These are phyloP conservation scores for Drosophila borborema DNA, from an alignment of 2,888 invertebrate genomes.

Conservation along the genomic window DNA sequence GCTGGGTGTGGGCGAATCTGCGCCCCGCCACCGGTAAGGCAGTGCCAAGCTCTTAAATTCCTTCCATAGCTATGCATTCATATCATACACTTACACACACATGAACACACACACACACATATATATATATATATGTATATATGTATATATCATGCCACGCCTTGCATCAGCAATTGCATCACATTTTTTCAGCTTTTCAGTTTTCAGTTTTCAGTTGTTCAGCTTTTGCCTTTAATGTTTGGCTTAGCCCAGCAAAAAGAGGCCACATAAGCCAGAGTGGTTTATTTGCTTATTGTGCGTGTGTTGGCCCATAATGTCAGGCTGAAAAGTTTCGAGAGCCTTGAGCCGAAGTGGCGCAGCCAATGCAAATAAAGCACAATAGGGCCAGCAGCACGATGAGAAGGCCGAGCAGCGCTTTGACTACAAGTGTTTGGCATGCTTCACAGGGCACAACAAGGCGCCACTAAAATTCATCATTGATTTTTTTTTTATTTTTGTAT, in stretches of 20 bases:
- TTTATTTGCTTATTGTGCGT: constrained; percentile 40
- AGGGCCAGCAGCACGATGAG: constrained; percentile 28
- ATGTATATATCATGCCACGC: constrained; percentile 26
- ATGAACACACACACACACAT: background rate
- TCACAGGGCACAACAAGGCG: constrained; percentile 24
- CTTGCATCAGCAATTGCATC: constrained; percentile 21
- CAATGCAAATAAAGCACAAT: constrained; percentile 24
- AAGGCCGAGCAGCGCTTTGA: constrained; percentile 43
- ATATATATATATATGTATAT: background rate
- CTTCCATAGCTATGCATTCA: constrained; percentile 9
- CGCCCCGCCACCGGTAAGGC: constrained; percentile 86
- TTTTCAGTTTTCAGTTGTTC: background rate
- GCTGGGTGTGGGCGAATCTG: constrained; percentile 86
- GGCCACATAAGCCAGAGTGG: constrained; percentile 22
- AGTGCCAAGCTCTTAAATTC: constrained; percentile 32
- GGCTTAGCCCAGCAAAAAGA: background rate
- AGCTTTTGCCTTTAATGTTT: constrained; percentile 11
- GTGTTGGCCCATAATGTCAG: constrained; percentile 42
- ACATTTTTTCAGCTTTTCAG: constrained; percentile 2
- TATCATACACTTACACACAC: background rate
- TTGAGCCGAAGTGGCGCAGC: constrained; percentile 29
- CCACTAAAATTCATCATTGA: constrained; percentile 48
- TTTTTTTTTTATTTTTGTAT: constrained; percentile 36
- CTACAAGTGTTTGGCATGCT: constrained; percentile 71
- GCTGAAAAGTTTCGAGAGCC: constrained; percentile 60